Evolutionary conservation across 2,888 invertebrate genomes (phyloP), one percentile per base, ranked within the genome.

Genomic region (Drosophila rubida): DNA sequence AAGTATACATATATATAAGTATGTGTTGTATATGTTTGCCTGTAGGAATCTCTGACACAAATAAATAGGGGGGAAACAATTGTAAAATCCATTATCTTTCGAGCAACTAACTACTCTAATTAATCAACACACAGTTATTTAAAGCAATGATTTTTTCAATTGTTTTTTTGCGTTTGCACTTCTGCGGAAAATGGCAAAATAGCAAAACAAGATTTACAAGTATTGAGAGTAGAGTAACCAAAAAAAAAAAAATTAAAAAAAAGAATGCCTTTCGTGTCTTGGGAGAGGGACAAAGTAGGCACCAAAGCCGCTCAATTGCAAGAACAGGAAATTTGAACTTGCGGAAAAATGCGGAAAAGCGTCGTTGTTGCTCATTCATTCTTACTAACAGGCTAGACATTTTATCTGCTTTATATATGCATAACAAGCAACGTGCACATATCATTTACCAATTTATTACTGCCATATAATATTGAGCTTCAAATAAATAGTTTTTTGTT

Each of bases 281-380:
- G 58, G 9, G 13, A 1, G 19, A 22, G 41, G 23, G 7, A 7
- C 46, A 8, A 16, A 23, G 19, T 19, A 25, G 22, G 19, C 22
- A 30, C 11, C 23, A 25, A 16, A 22, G 44, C 30, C 30, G 63
- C 49, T 61, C 49, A 62, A 46, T 50, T 62, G 69, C 75, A 68
- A 88, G 81, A 82, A 82, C 82, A 77, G 82, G 87, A 88, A 82
- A 88, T 87, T 69, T 88, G 83, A 80, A 76, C 69, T 85, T 50
- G 68, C 72, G 69, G 81, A 68, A 80, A 80, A 80, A 65, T 78
- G 86, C 69, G 82, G 72, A 86, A 81, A 80, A 88, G 68, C 64
- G 58, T 64, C 11, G 32, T 32, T 60, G 32, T 32, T 60, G 57
- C 45, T 50, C 64, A 50, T 61, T 13, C 54, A 46, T 65, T 44